A percentile compares a stretch with the other conserved stretches of the same genome.
These are phyloP conservation scores for Oryzias sinensis DNA, from an alignment of 2,797 vertebrate genomes.

Conservation along the genomic window DNA sequence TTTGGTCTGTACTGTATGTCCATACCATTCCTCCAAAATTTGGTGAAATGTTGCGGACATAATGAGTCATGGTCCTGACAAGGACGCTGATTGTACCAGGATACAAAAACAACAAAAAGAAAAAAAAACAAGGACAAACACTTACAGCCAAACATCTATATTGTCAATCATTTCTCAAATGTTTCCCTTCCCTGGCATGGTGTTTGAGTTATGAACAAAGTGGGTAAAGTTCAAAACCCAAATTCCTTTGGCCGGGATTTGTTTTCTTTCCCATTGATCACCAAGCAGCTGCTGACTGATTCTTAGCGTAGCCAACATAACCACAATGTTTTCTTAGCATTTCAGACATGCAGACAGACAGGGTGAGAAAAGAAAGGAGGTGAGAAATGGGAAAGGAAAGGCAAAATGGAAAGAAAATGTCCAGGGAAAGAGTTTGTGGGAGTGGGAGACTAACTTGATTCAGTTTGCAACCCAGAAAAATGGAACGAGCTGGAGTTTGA, in stretches of 20 bases:
- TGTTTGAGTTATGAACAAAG: constrained; percentile 48
- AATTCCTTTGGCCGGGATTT: constrained; percentile 73
- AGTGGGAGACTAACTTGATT: background rate
- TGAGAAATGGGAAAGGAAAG: constrained; percentile 41
- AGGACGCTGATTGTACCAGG: no score
- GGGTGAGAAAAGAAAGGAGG: constrained; percentile 54
- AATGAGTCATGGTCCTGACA: no score
- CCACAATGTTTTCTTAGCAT: constrained; percentile 75
- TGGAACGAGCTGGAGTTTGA: background rate
- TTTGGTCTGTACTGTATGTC: no score
- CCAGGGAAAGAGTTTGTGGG: constrained; percentile 16
- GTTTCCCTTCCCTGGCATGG: constrained; percentile 42
- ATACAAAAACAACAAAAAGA: no score
- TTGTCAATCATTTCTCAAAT: constrained; percentile 39
- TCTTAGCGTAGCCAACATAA: constrained; percentile 70
- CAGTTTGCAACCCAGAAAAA: constrained; percentile 14
- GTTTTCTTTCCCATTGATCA: constrained; percentile 81
- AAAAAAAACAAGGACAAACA: background rate
- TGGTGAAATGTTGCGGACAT: no score
- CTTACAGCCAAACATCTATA: constrained; percentile 6
- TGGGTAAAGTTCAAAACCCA: constrained; percentile 57
- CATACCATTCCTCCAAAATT: no score
- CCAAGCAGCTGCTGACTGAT: constrained; percentile 70
- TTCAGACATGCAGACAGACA: constrained; percentile 66
- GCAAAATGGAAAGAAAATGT: constrained; percentile 31